Conservation (phyloP, 2,113 vertebrate genomes). For the Sinocyclocheilus maitianheensis region DNA sequence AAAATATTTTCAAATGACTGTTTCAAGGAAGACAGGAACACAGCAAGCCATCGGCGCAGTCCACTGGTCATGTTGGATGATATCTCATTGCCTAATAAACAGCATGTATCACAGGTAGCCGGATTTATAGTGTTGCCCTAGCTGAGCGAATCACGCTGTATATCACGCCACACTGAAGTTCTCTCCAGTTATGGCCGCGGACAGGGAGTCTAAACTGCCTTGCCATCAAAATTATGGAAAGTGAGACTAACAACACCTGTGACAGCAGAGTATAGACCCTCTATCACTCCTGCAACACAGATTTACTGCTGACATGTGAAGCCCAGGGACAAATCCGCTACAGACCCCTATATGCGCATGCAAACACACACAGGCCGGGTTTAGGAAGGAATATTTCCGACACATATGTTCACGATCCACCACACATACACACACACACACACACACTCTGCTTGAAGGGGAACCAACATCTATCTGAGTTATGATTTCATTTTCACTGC, state of each 20-base stretch:
- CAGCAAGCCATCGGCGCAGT: neutral
- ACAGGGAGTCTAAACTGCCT: slow-evolving; percentile 48
- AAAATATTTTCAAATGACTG: neutral
- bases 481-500: slow-evolving; percentile 61
- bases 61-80: slow-evolving; percentile 6
- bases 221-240: slow-evolving; percentile 62
- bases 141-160: slow-evolving; percentile 27
- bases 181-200: slow-evolving; percentile 31
- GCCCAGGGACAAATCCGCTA: neutral
- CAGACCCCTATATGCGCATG: neutral
- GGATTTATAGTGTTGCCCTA: neutral
- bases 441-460: slow-evolving; percentile 55
- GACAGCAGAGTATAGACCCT: slow-evolving; percentile 53
- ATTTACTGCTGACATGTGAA: slow-evolving; percentile 67
- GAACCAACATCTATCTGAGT: slow-evolving; percentile 69
- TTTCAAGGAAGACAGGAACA: neutral
- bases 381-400: slow-evolving; percentile 16
- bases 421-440: slow-evolving; percentile 22
- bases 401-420: neutral
- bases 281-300: slow-evolving; percentile 57
- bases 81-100: slow-evolving; percentile 22
- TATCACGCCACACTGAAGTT: slow-evolving; percentile 41
- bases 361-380: neutral
- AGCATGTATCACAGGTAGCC: slow-evolving; percentile 41
- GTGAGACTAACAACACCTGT: slow-evolving; percentile 61